These are phyloP conservation scores for Osmerus mordax DNA, from an alignment of 2,113 vertebrate genomes.

Conservation along the genomic window DNA sequence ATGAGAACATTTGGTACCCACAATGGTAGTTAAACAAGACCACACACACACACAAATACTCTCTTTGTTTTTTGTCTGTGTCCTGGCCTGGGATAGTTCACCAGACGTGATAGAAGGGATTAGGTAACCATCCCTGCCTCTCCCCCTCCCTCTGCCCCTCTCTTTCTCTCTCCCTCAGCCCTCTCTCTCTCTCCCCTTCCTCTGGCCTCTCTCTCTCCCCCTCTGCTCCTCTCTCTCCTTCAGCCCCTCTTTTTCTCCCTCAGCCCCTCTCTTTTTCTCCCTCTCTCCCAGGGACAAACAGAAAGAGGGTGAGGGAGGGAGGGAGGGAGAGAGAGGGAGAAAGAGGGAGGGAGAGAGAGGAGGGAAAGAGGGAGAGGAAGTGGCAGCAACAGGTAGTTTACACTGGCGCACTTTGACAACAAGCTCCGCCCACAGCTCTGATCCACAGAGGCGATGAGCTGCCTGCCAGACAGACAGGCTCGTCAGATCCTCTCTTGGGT, in stretches of 20 bases:
- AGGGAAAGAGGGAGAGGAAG: neutral
- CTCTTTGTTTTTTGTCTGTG: neutral
- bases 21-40: neutral
- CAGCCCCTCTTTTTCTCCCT: neutral
- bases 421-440: constrained; percentile 25
- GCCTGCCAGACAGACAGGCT: too few relatives aligned
- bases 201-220: neutral
- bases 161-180: neutral
- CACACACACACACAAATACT: neutral
- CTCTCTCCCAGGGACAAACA: neutral
- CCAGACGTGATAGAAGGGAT: constrained; percentile 60
- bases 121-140: constrained; percentile 28
- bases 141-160: constrained; percentile 1
- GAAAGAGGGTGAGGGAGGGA: constrained; percentile 6
- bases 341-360: too few relatives aligned
- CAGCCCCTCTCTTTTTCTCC: neutral
- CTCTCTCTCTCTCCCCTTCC: neutral
- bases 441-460: too few relatives aligned
- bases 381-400: constrained; percentile 30
- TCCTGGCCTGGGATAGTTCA: constrained; percentile 12
- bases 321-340: too few relatives aligned
- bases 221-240: neutral
- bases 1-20: too few relatives aligned
- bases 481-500: neutral
- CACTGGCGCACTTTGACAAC: constrained; percentile 25